These are phyloP conservation scores for Caiman crocodilus DNA, from an alignment of 2,797 vertebrate species.

Conservation along the genomic window DNA sequence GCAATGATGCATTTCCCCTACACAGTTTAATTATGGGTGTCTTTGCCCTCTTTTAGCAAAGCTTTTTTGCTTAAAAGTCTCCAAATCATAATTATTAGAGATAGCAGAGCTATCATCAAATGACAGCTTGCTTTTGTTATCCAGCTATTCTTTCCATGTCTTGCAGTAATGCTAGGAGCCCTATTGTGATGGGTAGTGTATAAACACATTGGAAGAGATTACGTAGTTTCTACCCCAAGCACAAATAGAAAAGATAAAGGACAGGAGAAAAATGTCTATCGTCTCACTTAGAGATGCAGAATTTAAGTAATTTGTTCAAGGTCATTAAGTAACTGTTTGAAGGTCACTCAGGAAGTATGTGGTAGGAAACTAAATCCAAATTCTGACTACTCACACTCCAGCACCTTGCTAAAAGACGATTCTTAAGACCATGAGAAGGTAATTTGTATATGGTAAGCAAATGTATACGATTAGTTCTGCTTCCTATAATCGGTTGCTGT, in stretches of 20 bases:
- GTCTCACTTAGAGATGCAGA: background rate
- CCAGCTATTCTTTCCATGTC: background rate
- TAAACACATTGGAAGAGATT: background rate
- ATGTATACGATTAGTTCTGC: no score
- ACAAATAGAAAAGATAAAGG: background rate
- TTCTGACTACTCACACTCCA: no score
- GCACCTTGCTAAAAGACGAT: no score
- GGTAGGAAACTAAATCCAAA: no score
- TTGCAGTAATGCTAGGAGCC: background rate
- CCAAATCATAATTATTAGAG: background rate
- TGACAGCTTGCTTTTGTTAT: background rate
- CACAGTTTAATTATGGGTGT: no score
- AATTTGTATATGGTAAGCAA: no score
- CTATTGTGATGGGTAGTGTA: background rate
- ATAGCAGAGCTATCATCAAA: background rate
- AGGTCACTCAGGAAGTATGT: no score
- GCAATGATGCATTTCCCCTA: no score
- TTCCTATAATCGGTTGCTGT: background rate
- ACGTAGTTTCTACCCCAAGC: background rate
- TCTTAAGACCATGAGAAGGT: no score
- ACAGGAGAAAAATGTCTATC: background rate
- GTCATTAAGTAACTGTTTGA: no score
- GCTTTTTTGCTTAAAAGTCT: background rate
- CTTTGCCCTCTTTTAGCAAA: background rate
- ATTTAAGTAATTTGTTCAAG: background rate